Evolutionary conservation across 2,113 vertebrate genomes (phyloP), one percentile per base, ranked within the genome.

Genomic region (Micromys minutus): DNA sequence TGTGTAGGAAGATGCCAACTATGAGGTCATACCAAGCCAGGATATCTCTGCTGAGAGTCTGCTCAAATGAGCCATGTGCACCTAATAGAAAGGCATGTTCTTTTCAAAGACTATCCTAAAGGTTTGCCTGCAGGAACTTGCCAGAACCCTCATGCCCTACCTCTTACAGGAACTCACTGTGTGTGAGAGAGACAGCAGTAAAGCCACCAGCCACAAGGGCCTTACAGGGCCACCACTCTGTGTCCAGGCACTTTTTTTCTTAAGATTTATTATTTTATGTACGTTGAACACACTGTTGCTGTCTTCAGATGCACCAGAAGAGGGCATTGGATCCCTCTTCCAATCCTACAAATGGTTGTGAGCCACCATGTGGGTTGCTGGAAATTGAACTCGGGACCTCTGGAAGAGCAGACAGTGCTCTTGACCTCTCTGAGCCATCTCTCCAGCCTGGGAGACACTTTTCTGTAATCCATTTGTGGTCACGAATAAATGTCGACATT

Each of bases 51-150:
- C 63, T 11, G 45, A 2, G 3, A 1, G 17, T 4, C 71, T 10
- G 3, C 4, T 2, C 1, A 7, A 0, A 5, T 2, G 67, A 26
- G n/a, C 61, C 36, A 13, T 5, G 4, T 0, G 4, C 4, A 36
- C 50, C 39, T 79, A 69, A 31, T 13, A 4, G 22, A 12, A 5
- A 16, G 13, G 55, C 11, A 15, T 47, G 1, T 0, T n/a, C 34
- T 4, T 34, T 45, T 36, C 79, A 84, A 45, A 59, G 36, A 76
- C 39, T 5, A 6, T 67, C 83, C 69, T 29, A 45, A 34, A 75
- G 15, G 65, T 72, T 26, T 72, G 50, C 31, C 84, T 72, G 24
- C 0, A 0, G 31, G 67, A 29, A 57, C 65, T 42, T 80, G 42
- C 50, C 59, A 84, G 63, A 39, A 90, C 39, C 5, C 4, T 61